Evolutionary conservation across 2,113 vertebrate species (phyloP), one percentile per base, ranked within the genome.

Genomic region (Myotis lucifugus): DNA sequence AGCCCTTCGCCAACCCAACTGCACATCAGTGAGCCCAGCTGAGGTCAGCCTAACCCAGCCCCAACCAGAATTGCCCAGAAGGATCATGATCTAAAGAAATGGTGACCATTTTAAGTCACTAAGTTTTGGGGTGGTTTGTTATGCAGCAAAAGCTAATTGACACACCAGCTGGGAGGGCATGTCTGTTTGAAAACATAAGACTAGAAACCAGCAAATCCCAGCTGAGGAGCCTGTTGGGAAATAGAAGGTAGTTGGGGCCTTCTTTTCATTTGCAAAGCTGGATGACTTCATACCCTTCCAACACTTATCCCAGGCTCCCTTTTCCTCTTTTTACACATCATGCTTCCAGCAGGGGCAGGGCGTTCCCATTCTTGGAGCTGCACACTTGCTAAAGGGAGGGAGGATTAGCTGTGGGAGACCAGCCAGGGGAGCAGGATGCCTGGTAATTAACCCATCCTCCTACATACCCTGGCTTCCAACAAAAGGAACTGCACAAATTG

Each of bases 401-500:
- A 56, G 85, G 82, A 72, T 56, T 79, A 61, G 73, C 87, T n/a
- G 17, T 15, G 42, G 50, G 37, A 61, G 82, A 34, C 66, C 29
- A 94, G 97, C 48, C 59, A 12, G n/a, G 40, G 46, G 52, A 85
- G 42, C 56, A 78, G 88, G 69, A 74, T 2, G 19, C 61, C 74
- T 2, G 6, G 73, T 95, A 88, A 95, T 95, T 95, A 96, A 95
- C 95, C 95, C 96, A 91, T 91, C 92, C 89, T 95, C 84, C 54
- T 77, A 74, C 89, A 73, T 10, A 32, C 54, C 40, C 78, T 11
- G 54, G 67, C 81, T 95, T 93, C 82, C 90, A 69, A 94, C 92
- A 96, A 97, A 96, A 95, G 90, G 15, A 88, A 90, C 95, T 69
- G 59, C 56, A 92, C 88, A 70, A 91, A 96, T 95, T 48, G 34